Conservation (phyloP, 2,113 vertebrate genomes). For the Probosciger aterrimus region DNA sequence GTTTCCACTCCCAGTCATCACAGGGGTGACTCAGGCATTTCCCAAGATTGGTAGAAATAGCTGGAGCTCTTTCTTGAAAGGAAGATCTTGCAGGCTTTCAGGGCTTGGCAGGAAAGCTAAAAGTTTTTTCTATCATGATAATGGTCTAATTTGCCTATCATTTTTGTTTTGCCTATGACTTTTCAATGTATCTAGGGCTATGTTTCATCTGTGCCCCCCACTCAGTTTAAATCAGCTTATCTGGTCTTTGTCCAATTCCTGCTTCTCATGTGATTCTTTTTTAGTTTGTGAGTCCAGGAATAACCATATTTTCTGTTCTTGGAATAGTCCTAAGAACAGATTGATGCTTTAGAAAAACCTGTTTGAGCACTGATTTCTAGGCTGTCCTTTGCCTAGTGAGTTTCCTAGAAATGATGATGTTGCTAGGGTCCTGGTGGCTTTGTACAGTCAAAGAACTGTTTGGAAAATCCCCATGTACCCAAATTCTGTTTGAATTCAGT, state of each 20-base stretch:
- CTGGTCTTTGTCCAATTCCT: background rate
- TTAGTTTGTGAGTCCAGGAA: background rate
- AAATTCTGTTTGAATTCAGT: background rate
- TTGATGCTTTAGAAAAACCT: background rate
- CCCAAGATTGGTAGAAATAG: background rate
- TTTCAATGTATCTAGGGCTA: background rate
- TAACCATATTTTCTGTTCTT: background rate
- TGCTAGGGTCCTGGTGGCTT: background rate
- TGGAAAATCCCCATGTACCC: background rate
- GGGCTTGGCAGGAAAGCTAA: background rate
- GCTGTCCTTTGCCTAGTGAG: background rate
- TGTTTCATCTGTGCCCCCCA: background rate
- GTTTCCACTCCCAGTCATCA: background rate
- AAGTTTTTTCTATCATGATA: background rate
- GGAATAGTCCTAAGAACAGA: slow-evolving; percentile 26
- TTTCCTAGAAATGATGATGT: background rate
- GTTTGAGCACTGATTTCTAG: background rate
- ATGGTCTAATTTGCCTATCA: background rate
- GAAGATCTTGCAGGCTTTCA: background rate
- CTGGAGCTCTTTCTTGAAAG: background rate
- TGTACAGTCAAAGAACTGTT: background rate
- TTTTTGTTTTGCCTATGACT: background rate
- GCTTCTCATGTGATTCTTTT: background rate
- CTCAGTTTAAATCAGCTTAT: background rate
- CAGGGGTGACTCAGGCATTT: background rate